phyloP scores from a whole-genome alignment of 2,888 invertebrate genomes.

The Tridacna crocea region DNA sequence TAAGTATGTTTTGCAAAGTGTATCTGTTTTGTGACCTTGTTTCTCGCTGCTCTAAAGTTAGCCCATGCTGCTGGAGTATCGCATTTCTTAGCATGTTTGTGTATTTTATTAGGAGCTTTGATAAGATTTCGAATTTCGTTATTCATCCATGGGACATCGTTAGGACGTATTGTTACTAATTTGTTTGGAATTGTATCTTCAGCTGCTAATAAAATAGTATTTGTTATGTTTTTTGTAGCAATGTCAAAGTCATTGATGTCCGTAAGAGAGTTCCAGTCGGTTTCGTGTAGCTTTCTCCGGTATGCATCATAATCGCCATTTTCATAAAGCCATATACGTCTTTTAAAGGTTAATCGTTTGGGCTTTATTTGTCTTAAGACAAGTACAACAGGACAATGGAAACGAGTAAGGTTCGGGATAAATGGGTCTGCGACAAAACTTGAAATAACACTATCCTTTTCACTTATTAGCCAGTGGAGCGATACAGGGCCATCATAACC shows the following conservation, averaged over 20 bases:
- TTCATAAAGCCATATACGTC: constrained; percentile 15
- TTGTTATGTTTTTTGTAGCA: not conserved
- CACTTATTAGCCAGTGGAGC: no score
- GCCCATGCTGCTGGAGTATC: not conserved
- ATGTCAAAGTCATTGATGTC: not conserved
- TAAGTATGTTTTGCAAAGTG: not conserved
- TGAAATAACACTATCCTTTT: not conserved
- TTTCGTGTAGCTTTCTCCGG: not conserved
- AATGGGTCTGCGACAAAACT: constrained; percentile 26
- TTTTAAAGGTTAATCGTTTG: not conserved
- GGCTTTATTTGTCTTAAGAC: constrained; percentile 14
- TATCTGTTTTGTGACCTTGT: not conserved
- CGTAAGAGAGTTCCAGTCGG: constrained; percentile 2
- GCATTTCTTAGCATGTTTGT: not conserved
- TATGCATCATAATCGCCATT: constrained; percentile 11
- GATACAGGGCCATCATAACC: no score
- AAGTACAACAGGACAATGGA: constrained; percentile 29
- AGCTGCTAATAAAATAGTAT: not conserved
- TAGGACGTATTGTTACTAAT: constrained; percentile 6
- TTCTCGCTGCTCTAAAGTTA: constrained; percentile 10
- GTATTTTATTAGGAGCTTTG: not conserved
- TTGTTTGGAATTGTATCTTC: constrained; percentile 23
- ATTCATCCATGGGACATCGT: no score
- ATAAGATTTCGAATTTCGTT: constrained; percentile 6
- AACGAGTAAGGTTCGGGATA: constrained; percentile 23